These are phyloP conservation scores for Antheraea yamamai DNA, from an alignment of 2,888 invertebrate genomes.

Conservation along the genomic window DNA sequence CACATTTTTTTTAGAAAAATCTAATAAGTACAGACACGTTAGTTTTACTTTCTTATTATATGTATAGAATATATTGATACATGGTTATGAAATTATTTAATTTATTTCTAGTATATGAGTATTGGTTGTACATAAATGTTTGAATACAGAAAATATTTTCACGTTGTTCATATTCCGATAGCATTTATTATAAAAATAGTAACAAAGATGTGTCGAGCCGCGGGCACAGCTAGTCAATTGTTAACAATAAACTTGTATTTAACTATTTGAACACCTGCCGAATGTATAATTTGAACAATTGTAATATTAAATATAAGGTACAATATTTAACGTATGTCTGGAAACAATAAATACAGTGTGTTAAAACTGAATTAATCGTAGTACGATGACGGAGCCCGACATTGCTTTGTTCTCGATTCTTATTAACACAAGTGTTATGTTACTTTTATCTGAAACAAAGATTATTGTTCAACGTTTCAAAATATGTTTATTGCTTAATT, in stretches of 20 bases:
- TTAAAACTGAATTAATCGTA: background rate
- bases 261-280: background rate
- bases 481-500: background rate
- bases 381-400: background rate
- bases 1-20: too few species aligned
- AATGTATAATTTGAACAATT: background rate
- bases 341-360: background rate
- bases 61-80: too few species aligned
- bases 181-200: too few species aligned
- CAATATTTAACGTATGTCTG: background rate
- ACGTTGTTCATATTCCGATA: too few species aligned
- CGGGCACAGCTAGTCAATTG: background rate
- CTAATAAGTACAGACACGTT: too few species aligned
- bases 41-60: too few species aligned
- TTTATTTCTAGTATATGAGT: too few species aligned
- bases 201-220: too few species aligned
- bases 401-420: slow-evolving; percentile 7
- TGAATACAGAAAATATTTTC: too few species aligned
- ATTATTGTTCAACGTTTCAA: slow-evolving; percentile 2
- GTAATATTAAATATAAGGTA: background rate
- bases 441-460: background rate
- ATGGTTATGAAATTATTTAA: too few species aligned
- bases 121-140: too few species aligned
- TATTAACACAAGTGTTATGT: slow-evolving; percentile 7
- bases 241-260: background rate